These are phyloP conservation scores for Drosophila borealis DNA, from an alignment of 2,888 invertebrate species.

Conservation along the genomic window DNA sequence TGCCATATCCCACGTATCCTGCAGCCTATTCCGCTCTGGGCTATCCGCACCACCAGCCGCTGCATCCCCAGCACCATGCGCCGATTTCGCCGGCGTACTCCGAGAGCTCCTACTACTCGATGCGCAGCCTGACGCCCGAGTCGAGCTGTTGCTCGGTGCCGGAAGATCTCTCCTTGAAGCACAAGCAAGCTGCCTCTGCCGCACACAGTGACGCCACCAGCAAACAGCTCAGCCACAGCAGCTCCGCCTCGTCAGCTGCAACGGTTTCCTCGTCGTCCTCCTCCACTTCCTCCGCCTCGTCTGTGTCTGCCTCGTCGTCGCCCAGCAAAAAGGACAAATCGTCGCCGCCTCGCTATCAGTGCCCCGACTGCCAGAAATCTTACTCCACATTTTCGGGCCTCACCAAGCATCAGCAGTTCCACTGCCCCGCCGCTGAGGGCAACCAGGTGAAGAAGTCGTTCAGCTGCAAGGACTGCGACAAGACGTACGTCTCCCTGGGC, in stretches of 20 bases:
- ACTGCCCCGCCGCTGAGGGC: constrained; percentile 94
- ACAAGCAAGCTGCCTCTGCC: constrained; percentile 52
- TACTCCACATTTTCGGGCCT: constrained; percentile 98
- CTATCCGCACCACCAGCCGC: constrained; percentile 64
- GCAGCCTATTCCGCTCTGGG: constrained; percentile 64
- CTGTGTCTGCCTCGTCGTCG: constrained; percentile 46
- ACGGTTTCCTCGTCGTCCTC: constrained; percentile 10
- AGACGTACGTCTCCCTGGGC: constrained; percentile 97
- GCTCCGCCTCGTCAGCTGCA: constrained; percentile 12
- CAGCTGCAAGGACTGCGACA: constrained; percentile 98
- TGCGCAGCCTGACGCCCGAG: constrained; percentile 84
- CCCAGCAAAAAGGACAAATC: constrained; percentile 84
- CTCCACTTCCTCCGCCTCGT: background rate
- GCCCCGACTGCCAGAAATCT: constrained; percentile 96
- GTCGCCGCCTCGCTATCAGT: constrained; percentile 92
- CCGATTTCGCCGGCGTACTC: constrained; percentile 85
- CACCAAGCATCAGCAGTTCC: constrained; percentile 98
- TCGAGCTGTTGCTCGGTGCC: constrained; percentile 83
- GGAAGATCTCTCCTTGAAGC: constrained; percentile 84
- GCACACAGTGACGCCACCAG: constrained; percentile 8
- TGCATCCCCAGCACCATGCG: constrained; percentile 70
- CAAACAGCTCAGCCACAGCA: constrained; percentile 16
- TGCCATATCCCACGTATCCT: constrained; percentile 76
- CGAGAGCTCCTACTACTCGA: constrained; percentile 84
- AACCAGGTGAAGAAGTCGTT: constrained; percentile 95